Percentiles rank a stretch among this genome's conserved stretches.
phyloP scores from a whole-genome alignment of 2,113 vertebrate genomes.

The Hypomesus transpacificus region DNA sequence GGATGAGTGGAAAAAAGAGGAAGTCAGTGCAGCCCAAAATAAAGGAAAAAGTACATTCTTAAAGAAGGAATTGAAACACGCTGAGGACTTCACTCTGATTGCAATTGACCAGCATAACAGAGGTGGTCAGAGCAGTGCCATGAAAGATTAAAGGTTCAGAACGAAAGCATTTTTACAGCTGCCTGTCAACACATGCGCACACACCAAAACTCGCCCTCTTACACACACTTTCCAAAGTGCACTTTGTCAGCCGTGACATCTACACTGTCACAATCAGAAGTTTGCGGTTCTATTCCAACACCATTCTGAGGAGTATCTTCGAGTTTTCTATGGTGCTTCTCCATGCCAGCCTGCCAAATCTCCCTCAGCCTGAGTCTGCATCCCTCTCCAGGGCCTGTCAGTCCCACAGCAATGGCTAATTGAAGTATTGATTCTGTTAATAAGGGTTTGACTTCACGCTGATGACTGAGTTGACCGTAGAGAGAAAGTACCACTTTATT shows the following conservation, averaged over 20 bases:
- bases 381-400: neutral
- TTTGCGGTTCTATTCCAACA: too few species aligned
- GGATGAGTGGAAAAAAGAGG: neutral
- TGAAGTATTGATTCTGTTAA: slow-evolving; percentile 18
- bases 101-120: too few species aligned
- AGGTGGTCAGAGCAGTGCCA: neutral
- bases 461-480: neutral
- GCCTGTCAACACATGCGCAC: too few species aligned
- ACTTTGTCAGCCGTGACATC: too few species aligned
- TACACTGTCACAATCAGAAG: too few species aligned
- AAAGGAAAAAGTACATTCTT: neutral
- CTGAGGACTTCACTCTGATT: too few species aligned
- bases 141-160: too few species aligned
- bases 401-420: neutral
- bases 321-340: too few species aligned
- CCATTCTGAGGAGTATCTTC: too few species aligned
- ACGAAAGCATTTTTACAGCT: too few species aligned
- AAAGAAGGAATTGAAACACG: neutral
- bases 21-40: neutral
- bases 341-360: neutral
- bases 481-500: neutral
- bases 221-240: too few species aligned
- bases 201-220: too few species aligned
- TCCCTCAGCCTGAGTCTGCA: neutral
- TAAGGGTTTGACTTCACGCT: slow-evolving; percentile 1